Evolutionary conservation across 1,140 invertebrate genomes (phyloP).

Genomic region (Wiebesia pumilae): DNA sequence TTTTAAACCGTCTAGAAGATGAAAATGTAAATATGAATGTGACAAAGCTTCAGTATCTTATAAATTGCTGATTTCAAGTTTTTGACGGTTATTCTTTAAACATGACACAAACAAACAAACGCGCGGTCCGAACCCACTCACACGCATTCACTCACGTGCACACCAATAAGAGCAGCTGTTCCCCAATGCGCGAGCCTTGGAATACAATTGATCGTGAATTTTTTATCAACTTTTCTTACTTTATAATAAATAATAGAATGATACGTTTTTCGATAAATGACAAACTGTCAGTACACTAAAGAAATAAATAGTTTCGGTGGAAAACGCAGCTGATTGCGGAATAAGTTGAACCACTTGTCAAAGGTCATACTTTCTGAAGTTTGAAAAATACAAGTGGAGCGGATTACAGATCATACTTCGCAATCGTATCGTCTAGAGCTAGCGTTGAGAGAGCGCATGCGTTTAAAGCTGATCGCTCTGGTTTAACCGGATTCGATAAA

Average conservation of each 20-base stretch:
- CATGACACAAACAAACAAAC: neutral
- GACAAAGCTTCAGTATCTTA: neutral
- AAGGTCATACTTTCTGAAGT: neutral
- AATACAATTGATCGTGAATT: neutral
- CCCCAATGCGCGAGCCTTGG: neutral
- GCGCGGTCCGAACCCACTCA: too few species aligned
- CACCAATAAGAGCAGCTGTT: neutral
- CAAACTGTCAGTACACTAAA: neutral
- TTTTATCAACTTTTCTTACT: neutral
- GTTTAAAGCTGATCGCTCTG: slow-evolving; percentile 9
- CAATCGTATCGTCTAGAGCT: neutral
- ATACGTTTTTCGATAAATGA: neutral
- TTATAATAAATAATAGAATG: neutral
- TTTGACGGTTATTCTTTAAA: neutral
- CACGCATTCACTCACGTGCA: neutral
- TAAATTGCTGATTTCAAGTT: neutral
- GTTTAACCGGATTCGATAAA: slow-evolving; percentile 18
- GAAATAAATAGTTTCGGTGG: too few species aligned
- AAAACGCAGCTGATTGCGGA: neutral
- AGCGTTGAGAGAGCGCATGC: neutral
- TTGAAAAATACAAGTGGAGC: neutral
- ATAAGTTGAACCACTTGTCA: slow-evolving; percentile 14
- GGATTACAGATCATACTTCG: neutral
- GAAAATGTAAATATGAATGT: too few species aligned
- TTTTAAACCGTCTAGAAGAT: neutral